These are phyloP conservation scores for Zaprionus davidi DNA, from an alignment of 1,140 invertebrate species.

Conservation along the genomic window DNA sequence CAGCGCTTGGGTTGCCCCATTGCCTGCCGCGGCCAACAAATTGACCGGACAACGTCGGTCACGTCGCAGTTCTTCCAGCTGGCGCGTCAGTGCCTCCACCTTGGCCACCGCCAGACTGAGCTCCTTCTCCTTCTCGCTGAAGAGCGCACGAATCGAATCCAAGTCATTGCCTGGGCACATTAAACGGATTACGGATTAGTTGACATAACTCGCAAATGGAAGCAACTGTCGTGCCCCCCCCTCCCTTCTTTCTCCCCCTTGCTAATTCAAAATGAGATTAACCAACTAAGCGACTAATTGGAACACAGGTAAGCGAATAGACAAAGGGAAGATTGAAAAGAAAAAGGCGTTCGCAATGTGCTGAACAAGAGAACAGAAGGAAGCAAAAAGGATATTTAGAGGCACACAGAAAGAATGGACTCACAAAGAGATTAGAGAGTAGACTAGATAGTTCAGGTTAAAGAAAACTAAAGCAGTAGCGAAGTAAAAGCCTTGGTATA, in stretches of 20 bases:
- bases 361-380: neutral
- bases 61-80: slow-evolving; percentile 94
- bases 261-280: slow-evolving; percentile 2
- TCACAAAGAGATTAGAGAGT: neutral
- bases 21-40: slow-evolving; percentile 66
- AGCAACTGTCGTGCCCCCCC: neutral
- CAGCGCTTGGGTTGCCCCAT: slow-evolving; percentile 85
- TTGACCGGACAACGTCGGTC: slow-evolving; percentile 86
- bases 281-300: slow-evolving; percentile 8
- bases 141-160: slow-evolving; percentile 96
- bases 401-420: neutral
- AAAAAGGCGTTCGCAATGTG: too few relatives aligned
- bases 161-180: slow-evolving; percentile 92
- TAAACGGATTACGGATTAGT: slow-evolving; percentile 45
- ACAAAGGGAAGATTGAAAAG: neutral
- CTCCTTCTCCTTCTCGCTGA: slow-evolving; percentile 99
- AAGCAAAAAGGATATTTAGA: neutral
- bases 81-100: slow-evolving; percentile 96
- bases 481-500: neutral
- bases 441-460: neutral
- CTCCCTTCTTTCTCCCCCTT: neutral
- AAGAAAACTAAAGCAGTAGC: neutral
- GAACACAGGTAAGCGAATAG: neutral
- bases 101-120: slow-evolving; percentile 96
- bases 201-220: slow-evolving; percentile 9